These are phyloP conservation scores for Hafferia zeledoni DNA, from an alignment of 2,797 vertebrate species.

Conservation along the genomic window DNA sequence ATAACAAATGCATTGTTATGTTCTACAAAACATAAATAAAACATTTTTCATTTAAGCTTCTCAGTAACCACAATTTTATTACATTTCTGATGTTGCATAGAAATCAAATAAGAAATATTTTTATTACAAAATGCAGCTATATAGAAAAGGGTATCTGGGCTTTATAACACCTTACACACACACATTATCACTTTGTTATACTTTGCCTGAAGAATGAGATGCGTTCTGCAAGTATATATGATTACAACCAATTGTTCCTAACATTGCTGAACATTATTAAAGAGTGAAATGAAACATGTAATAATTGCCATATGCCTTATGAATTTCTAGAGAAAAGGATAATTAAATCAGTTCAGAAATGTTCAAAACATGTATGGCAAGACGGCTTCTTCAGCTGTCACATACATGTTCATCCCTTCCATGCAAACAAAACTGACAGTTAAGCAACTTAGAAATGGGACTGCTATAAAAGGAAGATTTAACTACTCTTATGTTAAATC, in stretches of 20 bases:
- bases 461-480: not conserved
- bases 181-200: not conserved
- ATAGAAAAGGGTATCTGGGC: not conserved
- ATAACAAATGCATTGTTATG: not conserved
- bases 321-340: not conserved
- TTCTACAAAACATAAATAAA: not conserved
- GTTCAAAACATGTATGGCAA: not conserved
- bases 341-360: not conserved
- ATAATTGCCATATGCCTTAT: not conserved
- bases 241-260: not conserved
- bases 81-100: not conserved
- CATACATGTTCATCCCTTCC: not conserved
- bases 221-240: not conserved
- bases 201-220: not conserved
- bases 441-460: not conserved
- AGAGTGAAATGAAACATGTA: not conserved
- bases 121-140: not conserved
- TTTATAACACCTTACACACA: not conserved
- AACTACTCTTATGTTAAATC: not conserved
- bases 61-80: not conserved
- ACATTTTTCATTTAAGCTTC: not conserved
- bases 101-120: not conserved
- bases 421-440: not conserved
- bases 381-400: not conserved
- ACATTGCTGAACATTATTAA: not conserved